phyloP scores from a whole-genome alignment of 1,140 invertebrate genomes.

The Whitmania pigra region DNA sequence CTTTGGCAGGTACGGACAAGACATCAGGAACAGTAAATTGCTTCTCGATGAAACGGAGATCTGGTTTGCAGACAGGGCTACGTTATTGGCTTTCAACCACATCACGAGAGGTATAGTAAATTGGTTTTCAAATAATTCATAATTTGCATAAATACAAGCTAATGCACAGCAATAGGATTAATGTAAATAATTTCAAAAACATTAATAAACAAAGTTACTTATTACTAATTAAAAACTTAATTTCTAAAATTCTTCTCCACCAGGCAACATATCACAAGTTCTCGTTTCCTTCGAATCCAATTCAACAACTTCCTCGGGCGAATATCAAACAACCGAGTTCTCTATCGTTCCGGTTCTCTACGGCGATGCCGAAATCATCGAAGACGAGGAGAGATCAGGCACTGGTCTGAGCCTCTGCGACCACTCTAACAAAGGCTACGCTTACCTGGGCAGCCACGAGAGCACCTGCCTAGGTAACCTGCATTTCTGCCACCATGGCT shows the following conservation, averaged over 20 bases:
- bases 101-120: conserved; percentile 33
- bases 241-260: too few relatives aligned
- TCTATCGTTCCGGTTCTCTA: neutral
- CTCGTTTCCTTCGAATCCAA: neutral
- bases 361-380: neutral
- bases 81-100: conserved; percentile 36
- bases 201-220: too few relatives aligned
- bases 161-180: too few relatives aligned
- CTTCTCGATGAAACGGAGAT: conserved; percentile 37
- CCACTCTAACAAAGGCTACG: conserved; percentile 29
- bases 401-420: neutral
- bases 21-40: conserved; percentile 29
- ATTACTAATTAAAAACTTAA: too few relatives aligned
- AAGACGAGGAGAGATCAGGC: neutral
- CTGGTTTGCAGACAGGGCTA: conserved; percentile 36
- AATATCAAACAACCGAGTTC: neutral
- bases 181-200: too few relatives aligned
- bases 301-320: neutral
- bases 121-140: neutral
- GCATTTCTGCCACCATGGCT: conserved; percentile 34
- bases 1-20: neutral
- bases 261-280: neutral
- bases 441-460: conserved; percentile 32
- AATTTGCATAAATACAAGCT: too few relatives aligned
- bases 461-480: conserved; percentile 38